Base-by-base conservation (phyloP, 2,888 invertebrate species). In the Orthosia incerta region DNA sequence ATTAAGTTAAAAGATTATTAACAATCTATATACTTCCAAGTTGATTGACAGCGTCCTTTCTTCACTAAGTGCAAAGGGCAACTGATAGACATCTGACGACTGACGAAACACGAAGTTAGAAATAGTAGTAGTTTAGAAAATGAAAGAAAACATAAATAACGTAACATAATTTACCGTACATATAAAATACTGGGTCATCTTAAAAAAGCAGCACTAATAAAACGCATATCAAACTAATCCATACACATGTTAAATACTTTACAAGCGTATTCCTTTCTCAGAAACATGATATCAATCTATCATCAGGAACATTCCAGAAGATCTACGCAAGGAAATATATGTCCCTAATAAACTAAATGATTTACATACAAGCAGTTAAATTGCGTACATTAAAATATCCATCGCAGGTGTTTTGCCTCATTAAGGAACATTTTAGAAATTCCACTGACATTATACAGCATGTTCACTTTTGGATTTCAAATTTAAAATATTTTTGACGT, bases 331-430 rank as follows among this genome's bases (percentile, higher is more conserved):
- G 71, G 60, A 79, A 71, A 80, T 83, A 80, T 80, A 72, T 77
- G 59, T 69, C 51, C 31, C 71, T 66, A 82, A 76, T 86, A 85
- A 86, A 84, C 67, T 62, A 68, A 82, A 75, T 85, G 76, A 85
- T 84, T 82, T 75, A 79, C 77, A 74, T 85, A 70, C 31, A 51
- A 63, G 57, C 62, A 82, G 68, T 80, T 76, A 85, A 87, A 75
- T 77, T 66, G 69, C 70, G 50, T 55, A 79, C 83, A 88, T 86
- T 85, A 79, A 87, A 87, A 74, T 77, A 74, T 62, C 79, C 84
- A 86, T 87, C 89, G 85, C 91, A 93, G 91, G 93, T 93, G 92
- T 88, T 89, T 88, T 81, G 84, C 82, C 85, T 93, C 93, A 92
- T 93, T 93, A 92, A 83, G 80, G 79, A 80, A 85, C 85, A 87